Base-by-base conservation (phyloP, 1,140 invertebrate genomes). In the Ectropis grisescens region DNA sequence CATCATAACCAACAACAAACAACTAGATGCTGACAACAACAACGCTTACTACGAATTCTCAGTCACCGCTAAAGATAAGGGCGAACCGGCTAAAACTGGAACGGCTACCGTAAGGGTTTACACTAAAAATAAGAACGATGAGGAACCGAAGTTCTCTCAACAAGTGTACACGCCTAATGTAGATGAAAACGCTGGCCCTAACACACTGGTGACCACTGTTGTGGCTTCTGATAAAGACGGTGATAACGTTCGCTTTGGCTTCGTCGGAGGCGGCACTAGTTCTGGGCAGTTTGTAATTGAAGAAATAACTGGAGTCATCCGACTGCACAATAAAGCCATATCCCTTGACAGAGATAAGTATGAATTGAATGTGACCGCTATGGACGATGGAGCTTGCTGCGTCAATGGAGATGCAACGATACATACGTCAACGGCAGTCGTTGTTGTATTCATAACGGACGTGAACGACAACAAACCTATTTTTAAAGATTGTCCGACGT, bases 121-220 rank as follows among this genome's bases (percentile, higher is more conserved):
- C 65, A 97, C 95, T 2, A 96, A 97, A 62, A 97, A 97, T 61
- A 96, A 96, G 81, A 97, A 97, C 74, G 95, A 97, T 60, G 95
- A 97, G 82, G 93, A 96, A 68, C 95, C 95, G 0, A 97, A 96
- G 75, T 97, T 97, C 72, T 96, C 94, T 1, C 95, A 97, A 52
- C 94, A 96, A 84, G 95, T 97, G 0, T 97, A 97, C 66, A 97
- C 95, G 1, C 95, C 95, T 0, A 97, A 97, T 80, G 94, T 97
- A 1, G 95, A 97, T 70, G 95, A 97, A 78, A 97, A 97, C 74
- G 95, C 95, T 8, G 95, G 95, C 1, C 93, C 94, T 0, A 96
- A 95, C 58, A 97, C 95, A 1, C 81, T 97, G 5, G 95, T 97
- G 0, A 97, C 95, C 5, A 97, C 95, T 8, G 95, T 97, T 0